Evolutionary conservation across 2,888 invertebrate genomes (phyloP), one percentile per base, ranked within the genome.

Genomic region (Microplitis deprimator): DNA sequence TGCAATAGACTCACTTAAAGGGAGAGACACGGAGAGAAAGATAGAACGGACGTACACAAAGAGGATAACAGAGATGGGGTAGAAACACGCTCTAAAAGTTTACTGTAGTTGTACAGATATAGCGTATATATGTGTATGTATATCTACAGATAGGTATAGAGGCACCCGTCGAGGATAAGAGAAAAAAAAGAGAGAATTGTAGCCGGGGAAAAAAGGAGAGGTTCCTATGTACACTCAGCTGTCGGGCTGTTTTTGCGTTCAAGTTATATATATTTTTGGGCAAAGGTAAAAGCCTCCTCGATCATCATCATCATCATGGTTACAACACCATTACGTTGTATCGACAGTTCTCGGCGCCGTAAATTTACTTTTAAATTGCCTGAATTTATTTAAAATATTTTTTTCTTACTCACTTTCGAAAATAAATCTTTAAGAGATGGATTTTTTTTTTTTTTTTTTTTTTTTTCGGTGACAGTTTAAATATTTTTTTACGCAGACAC

Each of bases 201-300:
- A 65, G 50, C 8, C 40, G 61, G 74, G 75, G 73, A 79, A 76
- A 79, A 78, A 78, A 78, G 75, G 76, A 79, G 75, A 81, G 79
- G 80, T 82, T 79, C 85, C 84, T 89, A 83, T 89, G 89, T 89
- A 89, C 89, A 89, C 89, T 88, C 89, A 89, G 89, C 89, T 89
- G 89, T 81, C 85, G 83, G 85, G 83, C 85, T 84, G 87, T 87
- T 88, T 88, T 87, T 86, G 84, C 86, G 77, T 78, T 77, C 59
- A 69, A 73, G 65, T 29, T 29, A 29, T 29, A 29, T 29, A 29
- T 50, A 50, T 59, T 70, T 50, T 68, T n/a, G 59, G 64, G 62
- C 41, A 59, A 64, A 59, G 73, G 60, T 73, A 73, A 69, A 77
- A 77, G 69, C 69, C 64, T 67, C 61, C 70, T 67, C 68, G 70